Conservation (phyloP, 2,888 invertebrate species). For the Leptopilina drosophilae region DNA sequence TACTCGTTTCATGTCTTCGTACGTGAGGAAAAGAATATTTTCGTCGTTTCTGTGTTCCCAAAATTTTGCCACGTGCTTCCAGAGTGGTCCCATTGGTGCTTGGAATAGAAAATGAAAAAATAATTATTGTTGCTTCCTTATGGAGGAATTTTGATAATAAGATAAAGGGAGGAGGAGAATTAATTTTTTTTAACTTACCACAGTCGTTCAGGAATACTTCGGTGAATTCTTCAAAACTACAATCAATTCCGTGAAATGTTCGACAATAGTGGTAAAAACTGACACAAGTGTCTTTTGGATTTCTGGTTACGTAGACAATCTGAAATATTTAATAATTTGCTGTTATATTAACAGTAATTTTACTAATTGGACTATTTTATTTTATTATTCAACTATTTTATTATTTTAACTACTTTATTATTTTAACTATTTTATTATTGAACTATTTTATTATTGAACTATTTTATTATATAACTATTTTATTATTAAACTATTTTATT, state of each 20-base stretch:
- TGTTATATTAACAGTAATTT: not conserved
- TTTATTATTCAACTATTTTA: not conserved
- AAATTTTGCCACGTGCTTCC: constrained; percentile 75
- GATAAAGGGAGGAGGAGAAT: too few species aligned
- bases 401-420: too few species aligned
- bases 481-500: not conserved
- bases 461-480: too few species aligned
- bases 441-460: too few species aligned
- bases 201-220: constrained; percentile 85
- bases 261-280: constrained; percentile 92
- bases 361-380: not conserved
- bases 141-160: too few species aligned
- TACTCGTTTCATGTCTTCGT: constrained; percentile 80
- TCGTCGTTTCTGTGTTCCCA: constrained; percentile 78
- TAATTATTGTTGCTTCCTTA: constrained; percentile 70
- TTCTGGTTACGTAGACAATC: constrained; percentile 92
- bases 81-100: constrained; percentile 72
- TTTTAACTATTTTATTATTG: too few species aligned
- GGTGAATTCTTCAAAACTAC: constrained; percentile 86
- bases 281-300: constrained; percentile 93
- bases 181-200: constrained; percentile 75
- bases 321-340: constrained; percentile 70
- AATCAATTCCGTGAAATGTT: constrained; percentile 82
- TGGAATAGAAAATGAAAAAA: constrained; percentile 78
- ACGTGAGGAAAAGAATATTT: constrained; percentile 80